Conservation (phyloP, 2,797 vertebrate species). For the Margarornis squamiger region DNA sequence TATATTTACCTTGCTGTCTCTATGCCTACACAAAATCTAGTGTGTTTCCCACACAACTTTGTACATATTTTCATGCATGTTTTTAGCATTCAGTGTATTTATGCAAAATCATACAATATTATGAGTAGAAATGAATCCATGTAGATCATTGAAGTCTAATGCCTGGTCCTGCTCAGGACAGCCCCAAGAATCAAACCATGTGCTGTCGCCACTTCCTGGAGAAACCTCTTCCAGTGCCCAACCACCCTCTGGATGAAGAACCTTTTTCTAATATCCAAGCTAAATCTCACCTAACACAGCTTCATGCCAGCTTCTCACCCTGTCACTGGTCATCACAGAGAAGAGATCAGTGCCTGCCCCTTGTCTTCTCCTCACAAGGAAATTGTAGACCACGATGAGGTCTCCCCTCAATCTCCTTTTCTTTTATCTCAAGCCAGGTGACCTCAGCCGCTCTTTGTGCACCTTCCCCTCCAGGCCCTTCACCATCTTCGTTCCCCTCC, state of each 20-base stretch:
- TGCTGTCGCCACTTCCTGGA: too few relatives aligned
- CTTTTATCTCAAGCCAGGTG: too few relatives aligned
- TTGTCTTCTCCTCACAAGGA: not conserved
- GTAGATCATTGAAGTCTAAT: not conserved
- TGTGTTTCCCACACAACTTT: not conserved
- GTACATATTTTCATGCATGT: not conserved
- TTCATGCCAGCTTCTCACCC: not conserved
- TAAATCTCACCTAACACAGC: not conserved
- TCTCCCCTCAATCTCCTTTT: not conserved
- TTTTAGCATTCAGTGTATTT: not conserved
- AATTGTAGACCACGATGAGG: not conserved
- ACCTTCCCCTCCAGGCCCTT: not conserved
- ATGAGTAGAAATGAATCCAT: not conserved
- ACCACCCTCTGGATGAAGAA: not conserved
- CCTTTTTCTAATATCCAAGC: not conserved
- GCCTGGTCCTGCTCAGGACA: not conserved
- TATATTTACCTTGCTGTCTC: not conserved
- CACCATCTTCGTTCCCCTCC: not conserved
- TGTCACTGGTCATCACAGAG: not conserved
- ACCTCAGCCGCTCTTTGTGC: rapidly evolving
- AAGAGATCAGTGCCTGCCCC: not conserved
- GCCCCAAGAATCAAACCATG: not conserved
- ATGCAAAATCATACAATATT: not conserved
- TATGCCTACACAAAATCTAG: not conserved
- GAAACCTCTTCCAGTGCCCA: not conserved